Evolutionary conservation across 2,888 invertebrate species (phyloP).

Genomic region (Aethes cnicana): DNA sequence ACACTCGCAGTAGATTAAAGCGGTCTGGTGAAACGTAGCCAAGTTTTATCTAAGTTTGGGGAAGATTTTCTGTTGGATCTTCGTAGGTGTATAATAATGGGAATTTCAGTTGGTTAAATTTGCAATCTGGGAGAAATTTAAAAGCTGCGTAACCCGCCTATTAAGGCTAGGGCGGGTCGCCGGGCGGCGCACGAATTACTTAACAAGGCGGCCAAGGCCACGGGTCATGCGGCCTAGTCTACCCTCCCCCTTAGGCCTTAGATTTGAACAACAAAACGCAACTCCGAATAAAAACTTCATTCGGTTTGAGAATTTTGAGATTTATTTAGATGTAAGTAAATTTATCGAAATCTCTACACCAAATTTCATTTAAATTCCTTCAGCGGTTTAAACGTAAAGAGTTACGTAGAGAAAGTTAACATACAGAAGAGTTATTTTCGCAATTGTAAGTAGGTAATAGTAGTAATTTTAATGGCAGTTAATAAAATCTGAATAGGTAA

Average conservation of each 20-base stretch:
- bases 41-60: neutral
- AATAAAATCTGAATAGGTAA: too few species aligned
- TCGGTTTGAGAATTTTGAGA: too few species aligned
- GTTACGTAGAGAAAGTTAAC: too few species aligned
- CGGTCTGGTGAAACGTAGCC: conserved; percentile 60
- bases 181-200: conserved; percentile 73
- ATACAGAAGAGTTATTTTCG: too few species aligned
- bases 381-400: too few species aligned
- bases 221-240: conserved; percentile 58
- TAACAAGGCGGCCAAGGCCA: conserved; percentile 77
- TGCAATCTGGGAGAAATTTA: conserved; percentile 64
- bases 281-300: too few species aligned
- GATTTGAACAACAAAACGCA: too few species aligned
- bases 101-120: conserved; percentile 60
- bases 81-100: neutral
- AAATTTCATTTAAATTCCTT: too few species aligned
- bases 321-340: too few species aligned
- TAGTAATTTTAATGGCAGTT: too few species aligned
- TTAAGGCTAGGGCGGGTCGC: conserved; percentile 63
- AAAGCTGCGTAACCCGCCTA: conserved; percentile 72
- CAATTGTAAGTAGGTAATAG: neutral
- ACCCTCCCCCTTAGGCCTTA: conserved; percentile 56
- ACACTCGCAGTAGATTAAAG: conserved; percentile 79
- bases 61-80: neutral
- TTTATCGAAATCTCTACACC: too few species aligned